Conservation (phyloP, 2,888 invertebrate species). For the Tenodera sinensis region DNA sequence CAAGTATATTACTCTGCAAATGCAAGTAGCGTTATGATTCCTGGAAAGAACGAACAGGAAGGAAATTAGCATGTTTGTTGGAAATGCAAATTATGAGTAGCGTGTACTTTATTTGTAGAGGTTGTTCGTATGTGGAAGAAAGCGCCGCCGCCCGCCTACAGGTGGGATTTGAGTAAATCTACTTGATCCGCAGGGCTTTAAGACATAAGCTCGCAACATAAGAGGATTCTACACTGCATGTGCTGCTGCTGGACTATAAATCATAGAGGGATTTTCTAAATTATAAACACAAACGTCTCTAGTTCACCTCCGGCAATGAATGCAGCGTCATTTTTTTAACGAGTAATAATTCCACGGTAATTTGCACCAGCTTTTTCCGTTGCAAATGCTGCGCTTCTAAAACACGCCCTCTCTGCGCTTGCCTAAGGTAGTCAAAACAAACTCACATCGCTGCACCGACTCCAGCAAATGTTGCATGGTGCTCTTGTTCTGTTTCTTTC, state of each 20-base stretch:
- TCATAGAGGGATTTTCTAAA: neutral
- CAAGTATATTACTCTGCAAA: no score
- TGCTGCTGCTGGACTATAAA: neutral
- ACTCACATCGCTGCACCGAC: no score
- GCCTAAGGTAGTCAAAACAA: no score
- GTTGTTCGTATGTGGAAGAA: neutral
- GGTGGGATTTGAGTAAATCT: neutral
- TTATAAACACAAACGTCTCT: no score
- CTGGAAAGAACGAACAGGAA: neutral
- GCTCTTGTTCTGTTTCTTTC: no score
- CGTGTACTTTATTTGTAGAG: neutral
- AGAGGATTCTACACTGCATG: neutral
- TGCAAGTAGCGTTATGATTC: no score
- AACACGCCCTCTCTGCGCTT: no score
- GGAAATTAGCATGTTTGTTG: neutral
- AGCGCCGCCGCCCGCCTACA: no score
- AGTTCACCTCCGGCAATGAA: neutral
- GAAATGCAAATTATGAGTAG: neutral
- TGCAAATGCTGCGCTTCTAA: no score
- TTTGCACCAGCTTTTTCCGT: neutral
- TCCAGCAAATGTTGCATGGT: no score
- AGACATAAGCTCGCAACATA: neutral
- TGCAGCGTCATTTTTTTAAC: neutral
- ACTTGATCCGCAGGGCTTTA: neutral
- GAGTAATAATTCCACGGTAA: neutral